Base-by-base conservation (phyloP, 2,113 vertebrate species). In the Athene noctua region DNA sequence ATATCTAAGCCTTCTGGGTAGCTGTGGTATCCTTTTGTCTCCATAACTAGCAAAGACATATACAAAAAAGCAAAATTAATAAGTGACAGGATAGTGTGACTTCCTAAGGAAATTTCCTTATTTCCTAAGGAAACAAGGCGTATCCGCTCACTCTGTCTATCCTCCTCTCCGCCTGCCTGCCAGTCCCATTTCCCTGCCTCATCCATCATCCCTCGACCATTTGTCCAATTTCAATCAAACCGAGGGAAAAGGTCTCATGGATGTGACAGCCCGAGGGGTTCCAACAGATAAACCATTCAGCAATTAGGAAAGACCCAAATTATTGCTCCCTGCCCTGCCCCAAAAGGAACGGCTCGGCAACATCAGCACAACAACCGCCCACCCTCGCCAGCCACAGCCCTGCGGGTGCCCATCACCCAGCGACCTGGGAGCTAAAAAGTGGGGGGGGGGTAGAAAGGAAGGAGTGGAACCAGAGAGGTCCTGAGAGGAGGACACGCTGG, bases 1-100 rank as follows among this genome's bases (percentile, higher is more conserved):
- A 99, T 98, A 88, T 99, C 98, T 95, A 98, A 98, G 96, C 98
- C 99, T 98, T 99, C 99, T 96, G 98, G 98, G 98, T 98, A 99
- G 98, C 98, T 99, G 98, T 98, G 98, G 98, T 99, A 99, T 98
- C 98, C 99, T 99, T 99, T 99, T 98, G 99, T 99, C 98, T 99
- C 99, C 99, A 99, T 99, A 97, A 97, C 98, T 98, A 96, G 88
- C 78, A 98, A 98, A 98, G 80, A 98, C 92, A 98, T 88, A 90
- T 5, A 96, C 83, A 89, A 96, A 96, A 94, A 96, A 94, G 78
- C 67, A 74, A 96, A 96, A 95, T 94, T 74, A 95, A 91, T 97
- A 92, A 97, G 78, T 93, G 78, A 91, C 80, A 94, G 79, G 92
- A 95, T 80, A 95, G 95, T 65, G 93, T 16, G 42, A 87, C 79